Evolutionary conservation across 2,113 vertebrate genomes (phyloP).

Genomic region (Murina feae): DNA sequence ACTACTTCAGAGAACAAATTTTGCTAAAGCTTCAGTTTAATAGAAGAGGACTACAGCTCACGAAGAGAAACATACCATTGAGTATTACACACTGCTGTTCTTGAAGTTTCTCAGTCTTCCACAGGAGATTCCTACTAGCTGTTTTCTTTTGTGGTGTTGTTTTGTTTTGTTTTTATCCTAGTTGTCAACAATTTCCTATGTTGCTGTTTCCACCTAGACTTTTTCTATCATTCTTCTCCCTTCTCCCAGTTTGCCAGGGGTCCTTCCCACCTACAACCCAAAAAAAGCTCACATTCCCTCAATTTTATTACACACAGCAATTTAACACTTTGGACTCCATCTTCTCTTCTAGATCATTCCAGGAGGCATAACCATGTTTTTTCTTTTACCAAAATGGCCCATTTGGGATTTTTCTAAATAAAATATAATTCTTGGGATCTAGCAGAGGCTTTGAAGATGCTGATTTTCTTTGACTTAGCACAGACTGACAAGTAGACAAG

Average conservation of each 20-base stretch:
- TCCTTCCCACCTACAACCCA: neutral
- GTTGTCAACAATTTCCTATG: neutral
- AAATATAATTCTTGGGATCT: neutral
- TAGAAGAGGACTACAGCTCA: neutral
- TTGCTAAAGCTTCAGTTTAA: neutral
- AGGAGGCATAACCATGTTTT: neutral
- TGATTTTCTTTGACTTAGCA: neutral
- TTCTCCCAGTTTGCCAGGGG: neutral
- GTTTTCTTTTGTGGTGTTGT: no score
- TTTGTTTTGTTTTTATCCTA: neutral
- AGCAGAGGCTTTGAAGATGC: neutral
- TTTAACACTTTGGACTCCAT: neutral
- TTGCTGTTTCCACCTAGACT: neutral
- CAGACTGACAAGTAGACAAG: neutral
- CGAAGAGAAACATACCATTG: neutral
- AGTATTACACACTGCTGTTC: neutral
- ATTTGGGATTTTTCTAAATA: neutral
- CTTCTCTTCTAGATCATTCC: neutral
- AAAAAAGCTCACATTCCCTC: neutral
- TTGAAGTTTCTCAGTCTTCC: neutral
- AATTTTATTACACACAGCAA: neutral
- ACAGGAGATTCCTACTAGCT: neutral
- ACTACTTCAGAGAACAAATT: neutral
- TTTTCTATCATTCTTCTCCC: neutral
- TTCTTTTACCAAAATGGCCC: neutral